Evolutionary conservation across 53 echinoderm and acorn worm genomes (phyloP).

Genomic region (Mesocentrotus franciscanus): DNA sequence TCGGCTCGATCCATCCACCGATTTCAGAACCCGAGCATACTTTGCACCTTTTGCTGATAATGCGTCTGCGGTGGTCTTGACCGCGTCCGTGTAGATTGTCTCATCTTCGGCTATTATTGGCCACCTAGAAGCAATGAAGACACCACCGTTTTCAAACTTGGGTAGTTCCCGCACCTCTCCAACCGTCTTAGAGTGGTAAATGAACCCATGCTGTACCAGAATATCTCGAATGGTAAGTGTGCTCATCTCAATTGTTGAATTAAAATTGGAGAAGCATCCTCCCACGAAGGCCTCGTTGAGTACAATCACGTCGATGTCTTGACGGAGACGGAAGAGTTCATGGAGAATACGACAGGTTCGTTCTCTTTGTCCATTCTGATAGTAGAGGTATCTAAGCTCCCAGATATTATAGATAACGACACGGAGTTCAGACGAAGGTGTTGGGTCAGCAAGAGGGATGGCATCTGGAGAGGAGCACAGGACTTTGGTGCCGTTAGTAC

Average conservation of each 20-base stretch:
- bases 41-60: constrained; percentile 84
- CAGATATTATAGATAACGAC: constrained; percentile 84
- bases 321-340: constrained; percentile 68
- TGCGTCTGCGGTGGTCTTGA: constrained; percentile 72
- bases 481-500: constrained; percentile 78
- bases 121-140: constrained; percentile 82
- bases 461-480: constrained; percentile 71
- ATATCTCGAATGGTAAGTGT: constrained; percentile 77
- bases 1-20: constrained; percentile 68
- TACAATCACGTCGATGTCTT: constrained; percentile 89
- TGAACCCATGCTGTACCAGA: constrained; percentile 79
- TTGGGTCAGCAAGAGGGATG: constrained; percentile 67
- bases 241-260: constrained; percentile 55
- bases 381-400: constrained; percentile 82
- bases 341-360: constrained; percentile 83
- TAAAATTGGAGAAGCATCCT: constrained; percentile 81
- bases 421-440: constrained; percentile 71
- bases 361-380: constrained; percentile 87
- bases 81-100: constrained; percentile 74
- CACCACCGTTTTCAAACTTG: constrained; percentile 68
- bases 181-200: constrained; percentile 80
- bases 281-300: constrained; percentile 95
- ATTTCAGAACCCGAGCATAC: constrained; percentile 85
- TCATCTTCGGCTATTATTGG: constrained; percentile 74
- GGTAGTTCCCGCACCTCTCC: constrained; percentile 62